phyloP scores from a whole-genome alignment of 2,888 invertebrate species.

The Lasioglossum morio region DNA sequence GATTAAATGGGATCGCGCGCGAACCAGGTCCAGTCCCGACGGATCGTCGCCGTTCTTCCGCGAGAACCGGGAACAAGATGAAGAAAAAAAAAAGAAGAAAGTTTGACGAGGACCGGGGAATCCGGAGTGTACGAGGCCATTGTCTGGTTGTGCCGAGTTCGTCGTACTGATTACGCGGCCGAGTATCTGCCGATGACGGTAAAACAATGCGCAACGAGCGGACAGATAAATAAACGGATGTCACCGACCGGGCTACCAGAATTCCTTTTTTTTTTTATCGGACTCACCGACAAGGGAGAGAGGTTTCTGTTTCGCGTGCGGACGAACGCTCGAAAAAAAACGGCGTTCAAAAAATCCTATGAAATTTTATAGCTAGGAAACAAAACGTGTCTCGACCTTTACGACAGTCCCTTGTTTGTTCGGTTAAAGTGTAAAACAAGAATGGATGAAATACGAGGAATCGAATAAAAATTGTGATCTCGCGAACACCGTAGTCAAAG shows the following conservation, averaged over 20 bases:
- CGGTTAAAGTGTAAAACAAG: too few species aligned
- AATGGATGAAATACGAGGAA: too few species aligned
- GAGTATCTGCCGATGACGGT: conserved; percentile 45
- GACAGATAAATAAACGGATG: conserved; percentile 45
- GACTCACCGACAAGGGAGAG: neutral
- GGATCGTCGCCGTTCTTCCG: conserved; percentile 24
- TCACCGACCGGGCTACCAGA: neutral
- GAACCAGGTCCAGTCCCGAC: conserved; percentile 39
- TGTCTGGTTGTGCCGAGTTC: conserved; percentile 30
- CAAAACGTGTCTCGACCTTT: too few species aligned
- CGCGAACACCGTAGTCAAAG: neutral
- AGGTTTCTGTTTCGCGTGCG: neutral
- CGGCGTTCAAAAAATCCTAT: too few species aligned
- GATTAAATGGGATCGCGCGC: conserved; percentile 55
- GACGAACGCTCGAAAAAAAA: neutral
- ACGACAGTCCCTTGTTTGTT: too few species aligned
- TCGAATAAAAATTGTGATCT: neutral
- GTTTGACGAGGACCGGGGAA: neutral
- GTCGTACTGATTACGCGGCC: conserved; percentile 46
- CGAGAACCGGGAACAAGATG: neutral
- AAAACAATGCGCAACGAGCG: conserved; percentile 35
- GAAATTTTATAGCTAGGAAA: too few species aligned
- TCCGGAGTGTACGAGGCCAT: conserved; percentile 17
- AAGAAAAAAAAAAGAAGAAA: neutral
- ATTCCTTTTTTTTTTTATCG: neutral